These are phyloP conservation scores for Vimba vimba DNA, from an alignment of 2,113 vertebrate species.

Conservation along the genomic window DNA sequence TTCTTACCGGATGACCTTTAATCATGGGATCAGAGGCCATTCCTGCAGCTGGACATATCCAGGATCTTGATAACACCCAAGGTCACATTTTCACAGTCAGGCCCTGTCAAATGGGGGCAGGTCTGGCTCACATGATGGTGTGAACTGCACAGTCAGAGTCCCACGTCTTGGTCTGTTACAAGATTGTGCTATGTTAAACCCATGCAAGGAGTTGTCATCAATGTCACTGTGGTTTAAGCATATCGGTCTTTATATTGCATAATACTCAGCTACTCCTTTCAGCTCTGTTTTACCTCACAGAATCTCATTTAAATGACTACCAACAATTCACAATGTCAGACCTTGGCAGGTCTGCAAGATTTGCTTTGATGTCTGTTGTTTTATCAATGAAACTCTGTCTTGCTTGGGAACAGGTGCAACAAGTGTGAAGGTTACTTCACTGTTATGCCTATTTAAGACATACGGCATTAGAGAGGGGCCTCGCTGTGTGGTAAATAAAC, in stretches of 20 bases:
- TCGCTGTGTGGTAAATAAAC: constrained; percentile 61
- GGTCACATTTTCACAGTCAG: constrained; percentile 63
- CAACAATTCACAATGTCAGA: constrained; percentile 53
- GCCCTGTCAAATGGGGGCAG: constrained; percentile 48
- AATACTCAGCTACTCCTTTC: not conserved
- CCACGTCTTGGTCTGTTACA: not conserved
- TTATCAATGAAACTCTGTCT: constrained; percentile 56
- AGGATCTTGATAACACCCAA: constrained; percentile 61
- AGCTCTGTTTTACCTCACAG: not conserved
- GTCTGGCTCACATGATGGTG: constrained; percentile 61
- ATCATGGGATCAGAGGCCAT: constrained; percentile 73
- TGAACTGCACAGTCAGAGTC: constrained; percentile 65
- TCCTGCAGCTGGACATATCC: constrained; percentile 69
- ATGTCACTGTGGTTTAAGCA: constrained; percentile 42
- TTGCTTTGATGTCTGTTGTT: constrained; percentile 54
- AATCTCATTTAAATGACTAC: constrained; percentile 25
- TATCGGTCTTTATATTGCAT: constrained; percentile 17
- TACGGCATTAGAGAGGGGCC: constrained; percentile 47
- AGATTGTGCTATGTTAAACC: constrained; percentile 12
- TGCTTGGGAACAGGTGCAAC: constrained; percentile 56
- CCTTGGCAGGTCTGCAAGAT: constrained; percentile 50
- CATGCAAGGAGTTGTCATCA: not conserved
- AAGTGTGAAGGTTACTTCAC: constrained; percentile 56
- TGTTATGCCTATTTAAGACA: constrained; percentile 49
- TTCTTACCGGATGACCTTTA: constrained; percentile 78